Conservation (phyloP, 2,797 vertebrate genomes). For the Hypotaenidia philippensis region DNA sequence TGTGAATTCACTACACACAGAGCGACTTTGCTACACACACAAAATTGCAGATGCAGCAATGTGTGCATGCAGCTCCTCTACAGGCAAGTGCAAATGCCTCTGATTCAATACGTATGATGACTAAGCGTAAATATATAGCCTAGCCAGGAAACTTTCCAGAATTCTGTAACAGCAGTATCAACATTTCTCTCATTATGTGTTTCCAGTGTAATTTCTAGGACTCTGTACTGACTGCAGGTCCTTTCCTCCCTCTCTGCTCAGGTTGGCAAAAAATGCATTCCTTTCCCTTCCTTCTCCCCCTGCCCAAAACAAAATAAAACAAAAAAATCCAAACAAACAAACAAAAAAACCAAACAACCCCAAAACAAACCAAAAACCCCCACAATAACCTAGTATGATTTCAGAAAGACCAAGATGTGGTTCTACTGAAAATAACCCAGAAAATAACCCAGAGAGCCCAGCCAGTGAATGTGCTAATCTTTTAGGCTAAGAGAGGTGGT, state of each 20-base stretch:
- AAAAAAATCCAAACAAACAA: too few species aligned
- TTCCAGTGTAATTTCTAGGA: neutral
- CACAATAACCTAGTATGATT: neutral
- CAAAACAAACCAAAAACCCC: neutral
- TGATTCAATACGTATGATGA: neutral
- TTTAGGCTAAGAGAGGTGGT: neutral
- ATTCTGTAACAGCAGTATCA: neutral
- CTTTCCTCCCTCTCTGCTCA: neutral
- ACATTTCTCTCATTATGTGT: neutral
- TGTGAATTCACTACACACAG: neutral
- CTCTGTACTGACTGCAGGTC: neutral
- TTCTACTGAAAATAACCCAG: neutral
- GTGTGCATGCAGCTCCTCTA: neutral
- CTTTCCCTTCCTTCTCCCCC: too few species aligned
- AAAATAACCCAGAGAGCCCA: neutral
- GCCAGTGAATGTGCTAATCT: neutral
- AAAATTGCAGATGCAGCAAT: neutral
- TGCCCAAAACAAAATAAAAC: too few species aligned
- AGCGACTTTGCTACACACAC: neutral
- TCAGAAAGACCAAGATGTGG: neutral
- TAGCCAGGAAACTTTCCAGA: neutral
- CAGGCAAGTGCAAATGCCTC: neutral
- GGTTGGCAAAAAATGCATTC: neutral
- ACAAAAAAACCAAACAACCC: neutral
- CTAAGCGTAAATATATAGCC: neutral